These are phyloP conservation scores for Ahaetulla prasina DNA, from an alignment of 2,113 vertebrate species.

Conservation along the genomic window DNA sequence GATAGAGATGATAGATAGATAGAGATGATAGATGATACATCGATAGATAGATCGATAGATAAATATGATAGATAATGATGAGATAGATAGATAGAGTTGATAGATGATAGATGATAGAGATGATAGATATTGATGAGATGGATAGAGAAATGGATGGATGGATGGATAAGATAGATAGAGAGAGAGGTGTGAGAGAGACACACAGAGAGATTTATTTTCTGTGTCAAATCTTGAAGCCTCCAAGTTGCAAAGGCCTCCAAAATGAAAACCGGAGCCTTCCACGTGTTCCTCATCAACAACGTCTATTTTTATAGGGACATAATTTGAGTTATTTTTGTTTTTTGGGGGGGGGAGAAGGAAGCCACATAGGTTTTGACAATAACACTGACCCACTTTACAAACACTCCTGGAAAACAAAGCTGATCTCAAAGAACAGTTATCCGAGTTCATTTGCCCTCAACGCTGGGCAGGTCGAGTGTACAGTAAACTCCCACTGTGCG, in stretches of 20 bases:
- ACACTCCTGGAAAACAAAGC: not conserved
- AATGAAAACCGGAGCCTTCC: not conserved
- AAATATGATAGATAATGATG: too few relatives aligned
- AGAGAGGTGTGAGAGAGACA: not conserved
- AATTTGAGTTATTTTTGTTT: not conserved
- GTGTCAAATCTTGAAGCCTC: not conserved
- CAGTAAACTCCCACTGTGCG: not conserved
- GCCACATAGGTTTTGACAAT: not conserved
- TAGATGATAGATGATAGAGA: too few relatives aligned
- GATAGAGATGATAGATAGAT: too few relatives aligned
- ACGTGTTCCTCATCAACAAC: not conserved
- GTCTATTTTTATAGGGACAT: not conserved
- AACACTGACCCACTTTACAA: not conserved
- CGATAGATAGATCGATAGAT: too few relatives aligned
- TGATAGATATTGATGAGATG: too few relatives aligned
- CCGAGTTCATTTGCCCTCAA: not conserved
- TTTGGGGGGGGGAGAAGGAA: not conserved
- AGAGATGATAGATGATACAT: too few relatives aligned
- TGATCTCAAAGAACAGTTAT: too few relatives aligned
- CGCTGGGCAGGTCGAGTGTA: not conserved
- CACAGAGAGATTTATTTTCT: not conserved
- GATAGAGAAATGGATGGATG: too few relatives aligned
- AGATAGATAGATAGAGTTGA: too few relatives aligned
- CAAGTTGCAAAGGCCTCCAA: not conserved
- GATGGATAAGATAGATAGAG: too few relatives aligned